Evolutionary conservation across 2,113 vertebrate genomes (phyloP).

Genomic region (Aphyosemion australe): DNA sequence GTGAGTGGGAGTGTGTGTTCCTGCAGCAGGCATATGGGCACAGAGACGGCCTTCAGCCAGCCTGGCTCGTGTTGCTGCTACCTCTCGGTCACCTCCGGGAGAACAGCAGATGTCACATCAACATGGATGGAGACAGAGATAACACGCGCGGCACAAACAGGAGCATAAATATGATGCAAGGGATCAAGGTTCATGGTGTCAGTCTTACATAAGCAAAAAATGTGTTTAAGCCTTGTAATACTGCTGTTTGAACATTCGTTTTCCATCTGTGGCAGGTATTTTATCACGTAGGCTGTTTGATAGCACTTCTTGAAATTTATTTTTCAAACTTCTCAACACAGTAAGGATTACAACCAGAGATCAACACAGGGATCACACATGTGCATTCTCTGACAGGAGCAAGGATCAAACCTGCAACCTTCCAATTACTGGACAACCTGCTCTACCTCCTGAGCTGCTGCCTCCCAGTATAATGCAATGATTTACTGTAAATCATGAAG

Average conservation of each 20-base stretch:
- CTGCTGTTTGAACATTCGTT: neutral
- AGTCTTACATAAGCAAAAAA: neutral
- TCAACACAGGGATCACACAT: no score
- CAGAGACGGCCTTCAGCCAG: conserved; percentile 38
- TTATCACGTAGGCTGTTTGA: neutral
- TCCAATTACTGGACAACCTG: no score
- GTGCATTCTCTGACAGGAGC: no score
- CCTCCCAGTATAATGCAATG: no score
- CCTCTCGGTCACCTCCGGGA: conserved; percentile 44
- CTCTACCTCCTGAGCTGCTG: no score
- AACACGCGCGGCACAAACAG: conserved; percentile 6
- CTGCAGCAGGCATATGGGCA: conserved; percentile 54
- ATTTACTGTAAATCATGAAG: no score
- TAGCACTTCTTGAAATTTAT: no score
- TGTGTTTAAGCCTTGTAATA: no score
- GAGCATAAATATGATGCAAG: neutral
- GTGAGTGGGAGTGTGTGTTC: conserved; percentile 41
- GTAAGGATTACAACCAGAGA: no score
- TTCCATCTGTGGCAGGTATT: neutral
- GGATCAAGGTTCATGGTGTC: neutral
- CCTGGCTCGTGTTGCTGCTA: conserved; percentile 54
- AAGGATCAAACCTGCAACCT: no score
- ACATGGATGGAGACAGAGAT: conserved; percentile 16
- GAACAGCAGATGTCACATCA: conserved; percentile 52
- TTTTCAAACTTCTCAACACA: no score